Evolutionary conservation across 2,113 vertebrate species (phyloP).

Genomic region (Scatophagus argus): DNA sequence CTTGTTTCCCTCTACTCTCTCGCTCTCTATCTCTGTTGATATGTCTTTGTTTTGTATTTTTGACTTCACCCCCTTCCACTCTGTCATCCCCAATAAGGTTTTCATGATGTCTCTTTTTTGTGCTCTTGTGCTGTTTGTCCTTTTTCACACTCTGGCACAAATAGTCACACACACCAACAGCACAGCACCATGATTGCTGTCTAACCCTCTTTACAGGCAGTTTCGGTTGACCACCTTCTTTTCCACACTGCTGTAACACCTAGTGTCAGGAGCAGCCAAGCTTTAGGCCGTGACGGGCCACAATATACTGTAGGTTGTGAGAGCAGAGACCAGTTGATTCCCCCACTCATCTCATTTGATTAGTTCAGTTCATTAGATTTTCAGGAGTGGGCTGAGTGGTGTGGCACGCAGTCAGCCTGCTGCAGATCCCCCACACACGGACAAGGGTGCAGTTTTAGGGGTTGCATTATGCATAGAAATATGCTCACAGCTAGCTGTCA

Average conservation of each 20-base stretch:
- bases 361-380: slow-evolving; percentile 47
- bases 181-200: background rate
- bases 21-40: background rate
- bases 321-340: slow-evolving; percentile 7
- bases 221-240: slow-evolving; percentile 9
- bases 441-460: slow-evolving; percentile 18
- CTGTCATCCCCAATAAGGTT: slow-evolving; percentile 9
- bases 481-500: slow-evolving; percentile 40
- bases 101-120: slow-evolving; percentile 19
- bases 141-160: slow-evolving; percentile 16
- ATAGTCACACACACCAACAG: background rate
- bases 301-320: background rate
- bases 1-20: background rate
- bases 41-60: slow-evolving; percentile 22
- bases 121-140: slow-evolving; percentile 21
- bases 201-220: slow-evolving; percentile 1
- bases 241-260: slow-evolving; percentile 15
- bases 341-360: slow-evolving; percentile 42
- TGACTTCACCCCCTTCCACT: background rate
- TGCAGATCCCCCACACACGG: background rate
- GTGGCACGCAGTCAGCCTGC: slow-evolving; percentile 24
- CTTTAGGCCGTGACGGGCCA: background rate
- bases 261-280: slow-evolving; percentile 2
- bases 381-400: slow-evolving; percentile 30
- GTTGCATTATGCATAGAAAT: slow-evolving; percentile 40